Evolutionary conservation across 2,888 invertebrate species (phyloP).

Genomic region (Lochmaea capreae): DNA sequence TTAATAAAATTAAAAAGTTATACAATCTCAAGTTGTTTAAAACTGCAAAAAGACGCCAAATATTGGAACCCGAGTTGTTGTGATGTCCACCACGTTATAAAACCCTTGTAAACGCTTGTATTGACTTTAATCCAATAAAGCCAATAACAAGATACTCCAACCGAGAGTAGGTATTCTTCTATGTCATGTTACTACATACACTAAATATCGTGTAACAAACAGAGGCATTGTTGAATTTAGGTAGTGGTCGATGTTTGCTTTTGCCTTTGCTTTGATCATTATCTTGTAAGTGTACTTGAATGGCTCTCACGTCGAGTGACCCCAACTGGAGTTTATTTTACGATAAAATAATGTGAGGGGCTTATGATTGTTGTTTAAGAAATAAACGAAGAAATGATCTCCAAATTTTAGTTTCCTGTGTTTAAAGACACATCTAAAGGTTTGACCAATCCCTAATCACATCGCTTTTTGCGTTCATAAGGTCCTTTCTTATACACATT

Average conservation of each 20-base stretch:
- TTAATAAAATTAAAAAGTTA: no score
- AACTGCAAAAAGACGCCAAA: no score
- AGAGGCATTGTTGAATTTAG: not conserved
- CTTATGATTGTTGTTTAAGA: not conserved
- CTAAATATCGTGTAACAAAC: constrained; percentile 3
- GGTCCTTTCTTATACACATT: no score
- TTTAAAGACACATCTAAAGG: no score
- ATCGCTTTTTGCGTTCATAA: no score
- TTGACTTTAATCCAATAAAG: not conserved
- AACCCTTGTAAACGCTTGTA: no score
- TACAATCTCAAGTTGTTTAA: no score
- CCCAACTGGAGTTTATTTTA: constrained; percentile 12
- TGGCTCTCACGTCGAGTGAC: constrained; percentile 20
- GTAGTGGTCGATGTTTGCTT: constrained; percentile 13
- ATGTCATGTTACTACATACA: not conserved
- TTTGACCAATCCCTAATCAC: no score
- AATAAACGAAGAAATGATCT: not conserved
- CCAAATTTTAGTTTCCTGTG: no score
- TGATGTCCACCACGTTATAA: no score
- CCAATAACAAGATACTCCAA: not conserved
- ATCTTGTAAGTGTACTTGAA: constrained; percentile 20
- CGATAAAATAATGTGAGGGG: not conserved
- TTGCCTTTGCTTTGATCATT: constrained; percentile 30
- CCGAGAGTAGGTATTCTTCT: not conserved
- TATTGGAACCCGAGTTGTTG: no score